Percentiles rank a stretch among this genome's conserved stretches.
phyloP scores from a whole-genome alignment of 1,140 invertebrate genomes.

The Agraylea sexmaculata region DNA sequence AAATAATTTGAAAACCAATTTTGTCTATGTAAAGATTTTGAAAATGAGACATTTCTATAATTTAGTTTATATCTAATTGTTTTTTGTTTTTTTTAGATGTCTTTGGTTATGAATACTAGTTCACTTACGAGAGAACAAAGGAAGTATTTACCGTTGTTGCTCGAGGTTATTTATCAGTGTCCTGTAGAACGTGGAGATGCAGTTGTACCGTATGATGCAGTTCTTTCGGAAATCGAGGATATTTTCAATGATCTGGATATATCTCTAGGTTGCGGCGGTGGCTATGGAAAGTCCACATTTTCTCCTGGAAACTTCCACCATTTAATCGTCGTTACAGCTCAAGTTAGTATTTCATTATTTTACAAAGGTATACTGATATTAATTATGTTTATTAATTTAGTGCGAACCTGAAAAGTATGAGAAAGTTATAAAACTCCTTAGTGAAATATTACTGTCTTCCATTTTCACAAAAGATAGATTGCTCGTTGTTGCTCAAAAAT shows the following conservation, averaged over 20 bases:
- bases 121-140: conserved; percentile 45
- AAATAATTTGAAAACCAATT: conserved; percentile 71
- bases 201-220: conserved; percentile 54
- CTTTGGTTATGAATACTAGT: conserved; percentile 59
- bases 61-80: conserved; percentile 9
- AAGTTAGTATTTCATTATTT: conserved; percentile 28
- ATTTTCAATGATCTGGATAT: conserved; percentile 53
- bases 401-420: conserved; percentile 65
- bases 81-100: conserved; percentile 41
- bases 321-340: conserved; percentile 42
- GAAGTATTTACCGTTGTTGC: conserved; percentile 58
- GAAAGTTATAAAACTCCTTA: conserved; percentile 62
- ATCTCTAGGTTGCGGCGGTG: conserved; percentile 46
- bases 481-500: conserved; percentile 62
- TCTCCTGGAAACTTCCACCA: conserved; percentile 52
- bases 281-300: conserved; percentile 34
- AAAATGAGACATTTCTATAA: not conserved
- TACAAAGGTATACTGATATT: conserved; percentile 8
- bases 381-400: conserved; percentile 33
- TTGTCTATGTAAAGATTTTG: conserved; percentile 71
- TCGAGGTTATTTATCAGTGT: conserved; percentile 58
- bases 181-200: conserved; percentile 45
- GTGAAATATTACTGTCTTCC: conserved; percentile 60
- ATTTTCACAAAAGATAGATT: conserved; percentile 61
- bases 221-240: conserved; percentile 62